phyloP scores from a whole-genome alignment of 2,113 vertebrate species.

The Trichechus manatus region DNA sequence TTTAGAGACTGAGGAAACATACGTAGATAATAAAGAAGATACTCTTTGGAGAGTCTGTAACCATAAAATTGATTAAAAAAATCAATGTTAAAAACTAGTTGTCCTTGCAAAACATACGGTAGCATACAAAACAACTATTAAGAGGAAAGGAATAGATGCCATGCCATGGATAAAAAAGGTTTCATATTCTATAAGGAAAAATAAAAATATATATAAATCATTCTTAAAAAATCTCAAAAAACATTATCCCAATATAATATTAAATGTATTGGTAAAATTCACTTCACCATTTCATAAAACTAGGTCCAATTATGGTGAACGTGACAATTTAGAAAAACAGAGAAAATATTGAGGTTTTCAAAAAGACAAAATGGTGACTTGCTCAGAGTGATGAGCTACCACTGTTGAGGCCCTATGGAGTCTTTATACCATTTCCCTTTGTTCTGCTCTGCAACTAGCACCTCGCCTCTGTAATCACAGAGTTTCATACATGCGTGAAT shows the following conservation, averaged over 20 bases:
- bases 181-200: not conserved
- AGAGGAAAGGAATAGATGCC: not conserved
- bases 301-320: not conserved
- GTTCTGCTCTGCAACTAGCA: not conserved
- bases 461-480: not conserved
- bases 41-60: too few species aligned
- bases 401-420: not conserved
- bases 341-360: not conserved
- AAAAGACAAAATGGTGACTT: not conserved
- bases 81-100: not conserved
- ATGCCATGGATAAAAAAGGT: not conserved
- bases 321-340: not conserved
- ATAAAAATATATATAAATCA: not conserved
- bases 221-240: not conserved
- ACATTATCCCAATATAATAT: not conserved
- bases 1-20: too few species aligned
- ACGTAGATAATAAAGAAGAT: too few species aligned
- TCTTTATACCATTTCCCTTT: not conserved
- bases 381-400: not conserved
- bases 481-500: not conserved
- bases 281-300: not conserved
- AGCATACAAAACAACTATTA: not conserved
- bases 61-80: not conserved
- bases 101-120: not conserved
- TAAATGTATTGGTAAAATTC: not conserved